A percentile compares a stretch with the other conserved stretches of the same genome.
Evolutionary conservation across 2,797 vertebrate genomes (phyloP).

Genomic region (Vireo griseus): DNA sequence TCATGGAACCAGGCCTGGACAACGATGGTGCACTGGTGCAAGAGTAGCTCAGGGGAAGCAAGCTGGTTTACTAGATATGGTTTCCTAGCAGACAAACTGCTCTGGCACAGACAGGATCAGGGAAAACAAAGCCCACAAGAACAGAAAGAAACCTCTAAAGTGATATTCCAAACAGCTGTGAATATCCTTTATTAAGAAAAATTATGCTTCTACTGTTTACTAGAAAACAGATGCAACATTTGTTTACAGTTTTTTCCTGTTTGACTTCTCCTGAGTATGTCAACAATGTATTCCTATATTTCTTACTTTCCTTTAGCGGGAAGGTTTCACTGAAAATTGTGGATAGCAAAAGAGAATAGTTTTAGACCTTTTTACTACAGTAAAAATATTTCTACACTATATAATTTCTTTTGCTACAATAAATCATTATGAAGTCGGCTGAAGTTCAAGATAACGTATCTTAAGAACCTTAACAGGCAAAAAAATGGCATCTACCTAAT

Average conservation of each 20-base stretch:
- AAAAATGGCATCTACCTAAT: constrained; percentile 50
- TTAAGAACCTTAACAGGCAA: constrained; percentile 54
- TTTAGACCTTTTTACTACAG: neutral
- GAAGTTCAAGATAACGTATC: constrained; percentile 52
- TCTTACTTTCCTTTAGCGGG: neutral
- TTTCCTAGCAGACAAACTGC: neutral
- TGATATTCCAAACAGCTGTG: neutral
- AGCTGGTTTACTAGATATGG: neutral
- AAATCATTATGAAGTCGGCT: constrained; percentile 41
- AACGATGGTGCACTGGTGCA: neutral
- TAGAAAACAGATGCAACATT: neutral
- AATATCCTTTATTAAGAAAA: neutral
- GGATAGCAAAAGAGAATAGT: neutral
- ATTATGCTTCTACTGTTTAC: neutral
- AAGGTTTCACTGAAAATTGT: neutral
- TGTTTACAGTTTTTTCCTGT: neutral
- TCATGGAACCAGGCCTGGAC: neutral
- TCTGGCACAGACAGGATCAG: neutral
- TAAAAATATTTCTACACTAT: neutral
- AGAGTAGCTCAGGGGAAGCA: neutral
- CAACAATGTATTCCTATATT: neutral
- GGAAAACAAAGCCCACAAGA: neutral
- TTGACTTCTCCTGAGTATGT: neutral
- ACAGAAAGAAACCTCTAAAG: neutral
- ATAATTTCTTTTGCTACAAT: constrained; percentile 33